Base-by-base conservation (phyloP, 2,797 vertebrate species). In the Arctocebus calabarensis region DNA sequence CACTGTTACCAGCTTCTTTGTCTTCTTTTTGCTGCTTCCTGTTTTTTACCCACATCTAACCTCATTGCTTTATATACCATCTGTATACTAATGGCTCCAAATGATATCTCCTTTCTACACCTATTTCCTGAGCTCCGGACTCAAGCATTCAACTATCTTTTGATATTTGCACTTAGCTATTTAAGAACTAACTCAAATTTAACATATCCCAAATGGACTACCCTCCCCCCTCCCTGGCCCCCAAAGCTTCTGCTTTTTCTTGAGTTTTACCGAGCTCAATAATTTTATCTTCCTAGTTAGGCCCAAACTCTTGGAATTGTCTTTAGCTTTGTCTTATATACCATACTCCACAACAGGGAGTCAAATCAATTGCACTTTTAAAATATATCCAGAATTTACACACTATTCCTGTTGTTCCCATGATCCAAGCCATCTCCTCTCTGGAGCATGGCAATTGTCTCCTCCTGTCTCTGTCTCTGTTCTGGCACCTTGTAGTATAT, bases 151-250 rank as follows among this genome's bases (percentile, higher is more conserved):
- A 90, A 20, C 1, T n/a, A 4, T 52, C 32, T 81, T 48, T 81
- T 81, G 48, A 43, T 43, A 75, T 32, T 7, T 40, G 34, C 48
- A 19, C 22, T 68, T 52, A 45, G 19, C 48, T 86, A 32, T 40
- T 77, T 52, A 90, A 75, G 68, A 68, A 9, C 40, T 61, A 25
- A 37, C 29, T 61, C 52, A 77, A 25, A 34, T 61, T 52, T 55
- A 66, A 23, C 14, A 7, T 29, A 22, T 59, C 59, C 34, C 57
- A 37, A 43, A 45, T 59, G 29, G 68, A 55, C 29, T 16, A 34
- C 3, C 0, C 59, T 17, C n/a, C 32, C 40, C 5, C 13, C 7
- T 0, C 43, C 23, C n/a, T 5, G 2, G 27, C 12, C 4, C 73
- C 14, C 8, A 9, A 75, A 66, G 6, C 12, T 25, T 61, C 32